Conservation (phyloP, 2,113 vertebrate species). For the Rhegmatorhina hoffmannsi region DNA sequence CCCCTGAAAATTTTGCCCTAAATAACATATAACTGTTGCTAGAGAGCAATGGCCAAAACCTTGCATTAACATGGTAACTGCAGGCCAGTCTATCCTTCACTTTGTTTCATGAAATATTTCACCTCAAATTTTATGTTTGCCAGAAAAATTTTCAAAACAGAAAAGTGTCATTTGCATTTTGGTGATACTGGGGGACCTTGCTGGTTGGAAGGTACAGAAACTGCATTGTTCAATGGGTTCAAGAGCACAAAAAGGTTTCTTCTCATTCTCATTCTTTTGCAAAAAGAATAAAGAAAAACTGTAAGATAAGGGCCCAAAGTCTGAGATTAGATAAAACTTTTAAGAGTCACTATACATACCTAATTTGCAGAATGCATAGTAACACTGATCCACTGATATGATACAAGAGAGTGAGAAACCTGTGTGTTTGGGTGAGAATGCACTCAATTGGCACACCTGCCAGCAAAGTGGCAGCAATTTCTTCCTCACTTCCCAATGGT, state of each 20-base stretch:
- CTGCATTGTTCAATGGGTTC: background rate
- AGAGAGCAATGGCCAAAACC: background rate
- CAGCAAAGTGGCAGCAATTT: accelerated
- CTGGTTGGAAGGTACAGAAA: background rate
- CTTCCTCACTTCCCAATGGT: background rate
- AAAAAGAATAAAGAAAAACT: background rate
- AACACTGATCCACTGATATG: background rate
- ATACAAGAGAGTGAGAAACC: background rate
- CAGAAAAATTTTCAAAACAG: background rate
- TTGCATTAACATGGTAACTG: background rate
- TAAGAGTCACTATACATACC: background rate
- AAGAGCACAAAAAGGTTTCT: background rate
- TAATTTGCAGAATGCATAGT: background rate
- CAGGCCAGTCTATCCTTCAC: background rate
- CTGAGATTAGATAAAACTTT: background rate
- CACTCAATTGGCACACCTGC: background rate
- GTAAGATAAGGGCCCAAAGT: background rate
- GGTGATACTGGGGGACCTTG: background rate
- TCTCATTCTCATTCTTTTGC: background rate
- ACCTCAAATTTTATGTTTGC: background rate
- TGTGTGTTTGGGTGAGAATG: background rate
- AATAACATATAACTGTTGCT: background rate
- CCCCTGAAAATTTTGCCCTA: background rate
- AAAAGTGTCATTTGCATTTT: background rate
- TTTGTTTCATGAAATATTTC: background rate